Evolutionary conservation across 2,888 invertebrate species (phyloP).

Genomic region (Allolobophora icterica): DNA sequence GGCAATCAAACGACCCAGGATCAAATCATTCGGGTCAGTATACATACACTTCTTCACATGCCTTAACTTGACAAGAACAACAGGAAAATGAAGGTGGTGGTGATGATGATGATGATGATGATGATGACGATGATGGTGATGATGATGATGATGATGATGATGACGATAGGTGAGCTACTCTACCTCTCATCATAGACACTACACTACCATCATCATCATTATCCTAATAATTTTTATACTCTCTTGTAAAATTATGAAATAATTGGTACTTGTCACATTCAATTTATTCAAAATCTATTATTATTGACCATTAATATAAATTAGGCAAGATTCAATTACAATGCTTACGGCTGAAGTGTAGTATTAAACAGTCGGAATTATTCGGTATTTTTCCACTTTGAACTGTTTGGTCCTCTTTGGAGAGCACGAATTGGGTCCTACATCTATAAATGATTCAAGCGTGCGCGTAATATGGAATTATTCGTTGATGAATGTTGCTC

Average conservation of each 20-base stretch:
- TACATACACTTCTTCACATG: no score
- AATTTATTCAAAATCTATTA: no score
- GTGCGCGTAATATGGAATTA: background rate
- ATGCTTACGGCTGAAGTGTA: background rate
- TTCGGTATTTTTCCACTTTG: background rate
- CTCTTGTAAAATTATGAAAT: no score
- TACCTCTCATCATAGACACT: no score
- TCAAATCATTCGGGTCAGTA: background rate
- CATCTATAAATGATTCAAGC: constrained; percentile 14
- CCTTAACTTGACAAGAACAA: no score
- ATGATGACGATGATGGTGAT: no score
- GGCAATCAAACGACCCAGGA: background rate
- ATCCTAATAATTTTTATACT: background rate
- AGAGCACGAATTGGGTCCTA: background rate
- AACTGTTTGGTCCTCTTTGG: background rate
- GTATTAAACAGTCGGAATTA: background rate
- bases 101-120: no score
- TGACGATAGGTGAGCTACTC: no score
- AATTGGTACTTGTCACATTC: background rate
- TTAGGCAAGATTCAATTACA: background rate
- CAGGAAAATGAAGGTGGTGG: no score
- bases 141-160: no score
- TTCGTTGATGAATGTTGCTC: background rate
- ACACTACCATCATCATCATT: no score
- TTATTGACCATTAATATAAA: no score